phyloP scores from a whole-genome alignment of 2,888 invertebrate species.

The Meta bourneti region DNA sequence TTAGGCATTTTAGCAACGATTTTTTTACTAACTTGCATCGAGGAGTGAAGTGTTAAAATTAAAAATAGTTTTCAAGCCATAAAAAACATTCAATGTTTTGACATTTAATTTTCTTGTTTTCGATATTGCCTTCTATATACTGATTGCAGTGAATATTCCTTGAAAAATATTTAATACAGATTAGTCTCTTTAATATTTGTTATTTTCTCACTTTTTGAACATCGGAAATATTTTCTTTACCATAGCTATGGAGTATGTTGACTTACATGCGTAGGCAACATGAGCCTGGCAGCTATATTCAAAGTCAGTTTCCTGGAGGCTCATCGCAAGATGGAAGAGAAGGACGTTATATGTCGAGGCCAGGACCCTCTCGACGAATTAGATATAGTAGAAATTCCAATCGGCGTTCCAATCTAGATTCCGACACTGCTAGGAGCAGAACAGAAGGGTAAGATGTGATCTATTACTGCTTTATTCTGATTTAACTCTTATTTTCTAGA shows the following conservation, averaged over 20 bases:
- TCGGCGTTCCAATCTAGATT: slow-evolving; percentile 42
- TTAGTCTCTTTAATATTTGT: too few relatives aligned
- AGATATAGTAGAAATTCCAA: slow-evolving; percentile 47
- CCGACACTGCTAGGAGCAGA: slow-evolving; percentile 2
- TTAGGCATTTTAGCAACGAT: too few relatives aligned
- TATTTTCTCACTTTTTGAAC: neutral
- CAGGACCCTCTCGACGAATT: slow-evolving; percentile 67
- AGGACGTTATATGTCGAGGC: slow-evolving; percentile 34
- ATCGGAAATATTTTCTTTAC: neutral
- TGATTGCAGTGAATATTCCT: too few relatives aligned
- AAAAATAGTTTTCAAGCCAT: too few relatives aligned
- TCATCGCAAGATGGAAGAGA: slow-evolving; percentile 36
- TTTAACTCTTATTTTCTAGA: neutral
- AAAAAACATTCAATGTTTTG: too few relatives aligned
- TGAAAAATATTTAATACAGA: too few relatives aligned
- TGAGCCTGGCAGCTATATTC: neutral
- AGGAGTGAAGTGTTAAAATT: too few relatives aligned
- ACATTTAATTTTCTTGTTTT: too few relatives aligned
- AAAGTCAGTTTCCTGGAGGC: neutral
- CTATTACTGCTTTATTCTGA: neutral
- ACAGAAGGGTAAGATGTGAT: slow-evolving; percentile 59
- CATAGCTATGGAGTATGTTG: slow-evolving; percentile 62
- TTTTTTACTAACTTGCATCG: too few relatives aligned
- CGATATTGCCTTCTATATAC: too few relatives aligned
- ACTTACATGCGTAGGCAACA: slow-evolving; percentile 50